Evolutionary conservation across 1,140 invertebrate species (phyloP).

Genomic region (Drosophila tsacasi): DNA sequence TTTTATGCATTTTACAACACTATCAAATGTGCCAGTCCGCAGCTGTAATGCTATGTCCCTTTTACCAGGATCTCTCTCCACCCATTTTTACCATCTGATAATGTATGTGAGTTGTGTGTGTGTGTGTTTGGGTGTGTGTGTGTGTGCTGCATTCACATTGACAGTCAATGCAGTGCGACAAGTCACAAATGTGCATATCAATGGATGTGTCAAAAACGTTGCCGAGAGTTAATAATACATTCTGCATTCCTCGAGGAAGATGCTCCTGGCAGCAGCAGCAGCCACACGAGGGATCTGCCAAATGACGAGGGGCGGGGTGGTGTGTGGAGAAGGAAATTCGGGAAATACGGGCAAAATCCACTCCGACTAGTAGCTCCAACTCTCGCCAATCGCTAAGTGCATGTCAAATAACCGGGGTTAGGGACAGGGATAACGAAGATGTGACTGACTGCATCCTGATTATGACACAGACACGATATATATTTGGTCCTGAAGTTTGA

Average conservation of each 20-base stretch:
- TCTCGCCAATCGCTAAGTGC: slow-evolving; percentile 51
- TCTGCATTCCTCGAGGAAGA: slow-evolving; percentile 27
- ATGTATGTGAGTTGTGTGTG: slow-evolving; percentile 18
- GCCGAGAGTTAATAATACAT: slow-evolving; percentile 68
- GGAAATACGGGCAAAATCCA: slow-evolving; percentile 35
- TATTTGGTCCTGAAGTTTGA: slow-evolving; percentile 42
- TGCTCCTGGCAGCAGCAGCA: slow-evolving; percentile 9
- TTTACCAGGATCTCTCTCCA: neutral
- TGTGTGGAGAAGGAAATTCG: neutral
- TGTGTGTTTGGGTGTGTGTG: neutral
- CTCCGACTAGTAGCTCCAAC: slow-evolving; percentile 41
- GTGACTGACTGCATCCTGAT: slow-evolving; percentile 56
- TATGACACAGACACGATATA: slow-evolving; percentile 49
- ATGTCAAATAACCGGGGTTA: slow-evolving; percentile 42
- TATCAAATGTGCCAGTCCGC: slow-evolving; percentile 48
- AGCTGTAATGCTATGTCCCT: slow-evolving; percentile 29
- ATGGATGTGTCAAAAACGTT: slow-evolving; percentile 68
- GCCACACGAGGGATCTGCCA: slow-evolving; percentile 13
- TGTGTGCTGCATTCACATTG: slow-evolving; percentile 41
- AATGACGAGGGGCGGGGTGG: neutral
- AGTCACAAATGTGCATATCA: slow-evolving; percentile 72
- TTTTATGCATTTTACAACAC: slow-evolving; percentile 71
- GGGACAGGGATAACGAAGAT: slow-evolving; percentile 18
- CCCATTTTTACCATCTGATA: neutral
- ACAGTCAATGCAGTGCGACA: slow-evolving; percentile 61